Base-by-base conservation (phyloP, 2,888 invertebrate species). In the Galeruca laticollis region DNA sequence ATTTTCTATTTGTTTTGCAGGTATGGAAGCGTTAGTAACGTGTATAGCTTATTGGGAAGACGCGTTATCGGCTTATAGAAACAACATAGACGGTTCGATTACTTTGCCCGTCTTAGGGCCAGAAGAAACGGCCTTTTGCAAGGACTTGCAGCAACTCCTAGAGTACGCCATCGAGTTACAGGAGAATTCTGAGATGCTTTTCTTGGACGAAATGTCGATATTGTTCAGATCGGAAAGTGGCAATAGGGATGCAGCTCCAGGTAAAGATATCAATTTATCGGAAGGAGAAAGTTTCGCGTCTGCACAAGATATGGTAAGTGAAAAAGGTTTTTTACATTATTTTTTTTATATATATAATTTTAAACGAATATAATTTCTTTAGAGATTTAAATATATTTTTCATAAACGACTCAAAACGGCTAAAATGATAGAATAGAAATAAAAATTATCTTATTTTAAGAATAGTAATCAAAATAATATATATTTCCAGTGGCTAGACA, bases 261-360 rank as follows among this genome's bases (percentile, higher is more conserved):
- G 86, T 78, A 72, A 86, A 75, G 80, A 85, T 68, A 80, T 91
- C 0, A 91, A 92, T 81, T 91, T 95, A 73, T 96, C 96, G 76
- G 96, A 96, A 15, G 94, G 95, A 0, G 98, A 98, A 84, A 97
- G 97, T 73, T 99, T 98, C 86, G 96, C 97, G 60, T 98, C 98
- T 1, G 98, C 98, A 0, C 93, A 96, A 81, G 98, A 98, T 84
- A 92, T 94, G 87, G 94, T 92, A 79, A 79, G 33, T 40, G 20
- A 64, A 15, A 37, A 51, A 49, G n/a, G n/a, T n/a, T n/a, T n/a
- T n/a, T 61, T 49, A 26, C 47, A 43, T 63, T 57, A 31, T 43
- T 40, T 56, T 51, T 35, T 63, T 21, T 65, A 43, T 13, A 49
- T 18, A n/a, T 54, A 26, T 26, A 26, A 26, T 26, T 26, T 5